Evolutionary conservation across 2,797 vertebrate species (phyloP).

Genomic region (Natrix natrix): DNA sequence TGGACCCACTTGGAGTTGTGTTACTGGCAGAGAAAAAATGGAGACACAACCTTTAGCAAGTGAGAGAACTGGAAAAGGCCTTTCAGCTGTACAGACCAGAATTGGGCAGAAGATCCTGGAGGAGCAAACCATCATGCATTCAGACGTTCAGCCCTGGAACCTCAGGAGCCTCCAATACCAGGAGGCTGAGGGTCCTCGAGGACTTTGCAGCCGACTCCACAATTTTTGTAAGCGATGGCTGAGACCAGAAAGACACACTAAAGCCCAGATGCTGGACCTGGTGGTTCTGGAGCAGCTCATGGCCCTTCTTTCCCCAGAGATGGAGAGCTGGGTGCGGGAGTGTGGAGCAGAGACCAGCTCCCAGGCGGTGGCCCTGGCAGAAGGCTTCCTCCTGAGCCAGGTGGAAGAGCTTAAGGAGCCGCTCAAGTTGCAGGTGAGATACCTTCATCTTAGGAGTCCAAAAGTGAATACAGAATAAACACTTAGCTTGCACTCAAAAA

Average conservation of each 20-base stretch:
- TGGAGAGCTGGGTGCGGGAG: neutral
- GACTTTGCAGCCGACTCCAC: neutral
- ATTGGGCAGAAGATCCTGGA: neutral
- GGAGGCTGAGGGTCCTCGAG: neutral
- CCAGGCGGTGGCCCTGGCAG: neutral
- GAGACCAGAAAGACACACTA: neutral
- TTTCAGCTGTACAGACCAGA: neutral
- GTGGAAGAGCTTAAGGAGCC: neutral
- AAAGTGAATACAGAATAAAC: neutral
- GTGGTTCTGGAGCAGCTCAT: neutral
- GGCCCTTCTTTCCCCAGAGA: neutral
- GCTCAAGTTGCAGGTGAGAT: neutral
- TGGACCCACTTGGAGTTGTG: neutral
- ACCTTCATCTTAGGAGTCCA: neutral
- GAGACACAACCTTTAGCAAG: neutral
- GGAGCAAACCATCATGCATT: neutral
- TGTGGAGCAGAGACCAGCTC: neutral
- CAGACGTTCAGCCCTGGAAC: neutral
- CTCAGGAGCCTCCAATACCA: neutral
- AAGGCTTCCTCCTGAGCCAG: neutral
- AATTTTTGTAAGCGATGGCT: neutral
- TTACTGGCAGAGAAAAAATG: neutral
- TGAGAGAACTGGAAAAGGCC: neutral
- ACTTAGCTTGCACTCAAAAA: neutral
- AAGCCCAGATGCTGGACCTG: neutral